Evolutionary conservation across 2,888 invertebrate species (phyloP).

Genomic region (Clostera curtula): DNA sequence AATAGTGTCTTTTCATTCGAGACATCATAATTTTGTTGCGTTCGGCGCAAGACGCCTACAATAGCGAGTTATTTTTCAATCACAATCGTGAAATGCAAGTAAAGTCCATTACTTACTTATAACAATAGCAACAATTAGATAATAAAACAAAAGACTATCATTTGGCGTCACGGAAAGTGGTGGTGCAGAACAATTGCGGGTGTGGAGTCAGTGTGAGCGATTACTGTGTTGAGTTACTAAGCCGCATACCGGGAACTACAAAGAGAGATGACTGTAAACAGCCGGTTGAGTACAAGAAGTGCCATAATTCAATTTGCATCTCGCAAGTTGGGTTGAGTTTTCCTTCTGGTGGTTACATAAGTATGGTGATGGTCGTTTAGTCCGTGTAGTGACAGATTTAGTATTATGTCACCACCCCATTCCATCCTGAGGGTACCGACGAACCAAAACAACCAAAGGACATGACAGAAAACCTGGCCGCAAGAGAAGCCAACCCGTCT

Average conservation of each 20-base stretch:
- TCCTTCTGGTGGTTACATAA: too few species aligned
- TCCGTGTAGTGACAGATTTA: too few species aligned
- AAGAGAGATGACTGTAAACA: conserved; percentile 57
- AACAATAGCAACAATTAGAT: conserved; percentile 69
- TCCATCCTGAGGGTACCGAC: too few species aligned
- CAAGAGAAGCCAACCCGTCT: too few species aligned
- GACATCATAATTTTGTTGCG: background rate
- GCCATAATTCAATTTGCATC: conserved; percentile 75
- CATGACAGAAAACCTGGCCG: too few species aligned
- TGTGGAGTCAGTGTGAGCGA: conserved; percentile 42
- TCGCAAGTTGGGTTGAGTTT: conserved; percentile 68
- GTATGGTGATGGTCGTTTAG: too few species aligned
- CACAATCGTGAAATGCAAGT: conserved; percentile 32
- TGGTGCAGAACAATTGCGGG: conserved; percentile 54
- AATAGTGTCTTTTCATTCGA: too few species aligned
- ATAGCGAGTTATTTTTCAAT: conserved; percentile 18
- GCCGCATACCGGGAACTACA: conserved; percentile 69
- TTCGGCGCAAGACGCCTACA: background rate
- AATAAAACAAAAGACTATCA: conserved; percentile 69
- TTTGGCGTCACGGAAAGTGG: conserved; percentile 60
- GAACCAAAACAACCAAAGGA: too few species aligned
- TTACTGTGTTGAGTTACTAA: conserved; percentile 61
- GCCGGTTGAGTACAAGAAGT: conserved; percentile 68
- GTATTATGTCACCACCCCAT: too few species aligned
- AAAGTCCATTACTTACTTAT: conserved; percentile 45